Evolutionary conservation across 2,888 invertebrate genomes (phyloP), one percentile per base, ranked within the genome.

Genomic region (Tenthredo notha): DNA sequence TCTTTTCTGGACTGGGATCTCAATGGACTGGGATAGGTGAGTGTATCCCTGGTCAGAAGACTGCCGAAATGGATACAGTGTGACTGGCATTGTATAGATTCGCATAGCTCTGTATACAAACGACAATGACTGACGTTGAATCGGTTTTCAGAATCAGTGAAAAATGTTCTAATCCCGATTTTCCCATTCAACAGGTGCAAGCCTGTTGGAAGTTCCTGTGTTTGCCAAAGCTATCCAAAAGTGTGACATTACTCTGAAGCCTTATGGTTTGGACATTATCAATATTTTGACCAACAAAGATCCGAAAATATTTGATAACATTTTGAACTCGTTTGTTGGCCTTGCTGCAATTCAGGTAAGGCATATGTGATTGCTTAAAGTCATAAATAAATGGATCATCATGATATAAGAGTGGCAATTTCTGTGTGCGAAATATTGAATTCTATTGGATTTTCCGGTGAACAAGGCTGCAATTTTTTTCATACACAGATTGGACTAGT

Each of bases 1-100:
- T 98, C 67, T 98, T 98, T 94, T 97, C 98, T 83, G 98, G 98
- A 47, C 97, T 98, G 97, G 98, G 98, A 1, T 96, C 97, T 0
- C 97, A 98, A 90, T 98, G 98, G 98, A 94, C 96, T 15, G 96
- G 96, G 87, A 98, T 98, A 97, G 98, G 97, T 4, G 94, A 77
- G 75, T 37, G 0, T 6, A 37, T 2, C n/a, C n/a, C n/a, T n/a
- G n/a, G n/a, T n/a, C n/a, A n/a, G n/a, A n/a, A n/a, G n/a, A n/a
- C n/a, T n/a, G n/a, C n/a, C n/a, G n/a, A n/a, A n/a, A n/a, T n/a
- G n/a, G n/a, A n/a, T n/a, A n/a, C n/a, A 94, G 94, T 95, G 84
- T 33, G 33, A 90, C 91, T 4, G 91, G 94, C 18, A 18, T 15
- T 47, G 15, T 3, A 47, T 47, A 12, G 15, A 12, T 47, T 15